Conservation (phyloP, 2,888 invertebrate genomes). For the Dromius quadrimaculatus region DNA sequence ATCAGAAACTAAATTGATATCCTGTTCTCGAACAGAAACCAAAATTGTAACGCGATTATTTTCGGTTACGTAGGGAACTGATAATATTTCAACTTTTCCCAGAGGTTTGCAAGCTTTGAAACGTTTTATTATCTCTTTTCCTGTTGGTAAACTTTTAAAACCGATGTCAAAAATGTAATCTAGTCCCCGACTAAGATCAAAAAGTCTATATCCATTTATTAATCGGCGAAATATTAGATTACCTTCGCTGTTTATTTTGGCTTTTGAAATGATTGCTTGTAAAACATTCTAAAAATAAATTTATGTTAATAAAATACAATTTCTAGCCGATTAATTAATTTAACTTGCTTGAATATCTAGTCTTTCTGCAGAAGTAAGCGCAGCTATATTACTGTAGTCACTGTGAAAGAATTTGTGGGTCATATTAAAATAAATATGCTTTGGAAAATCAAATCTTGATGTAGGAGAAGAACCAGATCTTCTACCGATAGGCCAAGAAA, state of each 20-base stretch:
- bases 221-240: constrained; percentile 70
- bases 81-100: constrained; percentile 88
- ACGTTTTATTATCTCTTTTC: constrained; percentile 69
- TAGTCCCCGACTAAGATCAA: constrained; percentile 87
- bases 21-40: constrained; percentile 75
- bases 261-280: constrained; percentile 68
- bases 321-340: neutral
- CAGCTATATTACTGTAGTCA: constrained; percentile 79
- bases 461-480: constrained; percentile 75
- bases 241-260: constrained; percentile 68
- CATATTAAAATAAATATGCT: constrained; percentile 88
- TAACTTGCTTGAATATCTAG: constrained; percentile 74
- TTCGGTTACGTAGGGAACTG: constrained; percentile 96
- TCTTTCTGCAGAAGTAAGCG: constrained; percentile 75
- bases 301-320: constrained; percentile 5
- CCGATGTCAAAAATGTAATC: constrained; percentile 85
- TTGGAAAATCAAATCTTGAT: constrained; percentile 84
- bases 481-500: constrained; percentile 82
- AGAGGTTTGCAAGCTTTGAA: constrained; percentile 87
- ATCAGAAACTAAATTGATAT: constrained; percentile 70
- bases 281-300: constrained; percentile 66
- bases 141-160: constrained; percentile 68
- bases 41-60: constrained; percentile 84
- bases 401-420: constrained; percentile 86
- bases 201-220: constrained; percentile 80